Conservation (phyloP, 1,140 invertebrate genomes). For the Papilio polyxenes region DNA sequence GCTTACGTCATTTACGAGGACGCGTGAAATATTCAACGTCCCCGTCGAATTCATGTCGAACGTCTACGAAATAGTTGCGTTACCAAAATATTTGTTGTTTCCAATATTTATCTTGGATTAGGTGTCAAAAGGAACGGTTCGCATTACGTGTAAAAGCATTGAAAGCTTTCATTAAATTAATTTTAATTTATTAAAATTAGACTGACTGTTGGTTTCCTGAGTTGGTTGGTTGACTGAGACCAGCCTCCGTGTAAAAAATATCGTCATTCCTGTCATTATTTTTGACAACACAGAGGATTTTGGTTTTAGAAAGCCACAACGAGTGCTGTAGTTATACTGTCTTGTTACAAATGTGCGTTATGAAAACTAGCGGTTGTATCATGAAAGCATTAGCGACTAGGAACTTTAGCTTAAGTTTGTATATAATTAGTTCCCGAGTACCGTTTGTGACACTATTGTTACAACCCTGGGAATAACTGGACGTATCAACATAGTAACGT, state of each 20-base stretch:
- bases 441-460: neutral
- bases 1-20: constrained; percentile 54
- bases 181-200: neutral
- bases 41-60: constrained; percentile 57
- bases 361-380: neutral
- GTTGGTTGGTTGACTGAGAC: no score
- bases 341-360: neutral
- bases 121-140: constrained; percentile 10
- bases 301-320: no score
- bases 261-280: no score
- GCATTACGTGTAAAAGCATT: neutral
- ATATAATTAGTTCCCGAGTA: constrained; percentile 7
- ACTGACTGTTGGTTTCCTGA: neutral
- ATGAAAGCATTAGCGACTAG: neutral
- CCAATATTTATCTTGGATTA: constrained; percentile 13
- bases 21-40: constrained; percentile 68
- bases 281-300: no score
- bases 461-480: constrained; percentile 24
- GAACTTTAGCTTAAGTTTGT: constrained; percentile 13
- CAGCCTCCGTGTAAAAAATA: no score
- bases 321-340: neutral
- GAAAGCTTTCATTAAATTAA: neutral
- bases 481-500: constrained; percentile 7
- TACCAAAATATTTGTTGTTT: constrained; percentile 21
- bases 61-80: constrained; percentile 30